Conservation (phyloP, 2,888 invertebrate genomes). For the Theodoxus fluviatilis region DNA sequence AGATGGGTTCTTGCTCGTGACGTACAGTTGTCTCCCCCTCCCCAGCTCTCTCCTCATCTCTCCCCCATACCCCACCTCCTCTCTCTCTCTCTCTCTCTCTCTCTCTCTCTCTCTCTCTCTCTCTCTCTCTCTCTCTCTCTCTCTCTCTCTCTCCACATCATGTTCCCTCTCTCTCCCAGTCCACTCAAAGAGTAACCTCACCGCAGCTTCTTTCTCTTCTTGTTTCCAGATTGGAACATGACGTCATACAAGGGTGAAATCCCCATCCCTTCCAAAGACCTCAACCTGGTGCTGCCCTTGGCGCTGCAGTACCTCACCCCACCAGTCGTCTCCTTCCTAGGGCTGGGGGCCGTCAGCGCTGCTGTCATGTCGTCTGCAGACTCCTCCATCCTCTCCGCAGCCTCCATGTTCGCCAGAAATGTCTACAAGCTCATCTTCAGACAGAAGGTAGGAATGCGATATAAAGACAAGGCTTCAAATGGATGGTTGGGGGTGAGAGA, state of each 20-base stretch:
- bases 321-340: constrained; percentile 94
- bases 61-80: no score
- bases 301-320: constrained; percentile 96
- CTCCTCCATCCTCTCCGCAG: constrained; percentile 96
- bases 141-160: no score
- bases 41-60: no score
- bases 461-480: neutral
- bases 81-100: no score
- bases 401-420: constrained; percentile 98
- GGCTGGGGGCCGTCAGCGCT: constrained; percentile 96
- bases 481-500: no score
- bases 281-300: constrained; percentile 95
- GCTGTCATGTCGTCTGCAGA: constrained; percentile 99
- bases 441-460: constrained; percentile 73
- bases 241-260: constrained; percentile 75
- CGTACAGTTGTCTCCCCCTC: no score
- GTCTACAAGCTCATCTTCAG: constrained; percentile 97
- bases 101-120: no score
- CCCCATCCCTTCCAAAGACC: constrained; percentile 70
- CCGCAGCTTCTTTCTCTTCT: neutral
- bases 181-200: neutral
- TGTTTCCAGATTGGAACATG: constrained; percentile 86
- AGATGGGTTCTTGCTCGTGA: no score
- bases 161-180: neutral
- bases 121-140: neutral